Conservation (phyloP, 2,113 vertebrate species). For the Polypterus senegalus region DNA sequence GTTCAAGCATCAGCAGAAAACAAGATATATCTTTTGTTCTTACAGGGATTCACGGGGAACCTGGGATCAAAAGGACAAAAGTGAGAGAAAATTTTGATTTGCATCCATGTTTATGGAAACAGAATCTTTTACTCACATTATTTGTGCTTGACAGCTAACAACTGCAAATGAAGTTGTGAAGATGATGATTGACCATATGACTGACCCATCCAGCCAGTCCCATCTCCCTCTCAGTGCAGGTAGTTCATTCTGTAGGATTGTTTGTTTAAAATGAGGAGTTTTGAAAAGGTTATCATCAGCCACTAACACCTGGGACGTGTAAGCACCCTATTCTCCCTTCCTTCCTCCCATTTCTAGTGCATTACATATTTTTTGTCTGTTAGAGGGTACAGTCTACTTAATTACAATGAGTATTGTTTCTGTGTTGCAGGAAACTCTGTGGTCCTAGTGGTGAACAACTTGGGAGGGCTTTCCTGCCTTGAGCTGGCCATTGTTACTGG, state of each 20-base stretch:
- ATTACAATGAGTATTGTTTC: conserved; percentile 4
- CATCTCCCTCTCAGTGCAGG: conserved; percentile 55
- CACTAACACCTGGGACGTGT: neutral
- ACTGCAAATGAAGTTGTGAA: conserved; percentile 61
- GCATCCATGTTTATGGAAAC: too few relatives aligned
- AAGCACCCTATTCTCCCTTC: too few relatives aligned
- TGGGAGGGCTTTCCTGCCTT: conserved; percentile 80
- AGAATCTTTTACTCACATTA: neutral
- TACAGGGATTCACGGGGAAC: conserved; percentile 86
- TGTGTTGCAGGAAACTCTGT: conserved; percentile 52
- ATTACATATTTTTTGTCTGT: too few relatives aligned
- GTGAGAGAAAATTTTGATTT: conserved; percentile 30
- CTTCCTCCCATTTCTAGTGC: too few relatives aligned
- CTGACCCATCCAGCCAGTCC: conserved; percentile 54
- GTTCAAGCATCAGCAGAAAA: too few relatives aligned
- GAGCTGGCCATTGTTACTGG: conserved; percentile 72
- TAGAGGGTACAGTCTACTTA: too few relatives aligned
- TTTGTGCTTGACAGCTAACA: conserved; percentile 43
- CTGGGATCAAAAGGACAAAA: conserved; percentile 74
- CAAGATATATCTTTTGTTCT: neutral
- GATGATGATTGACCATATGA: conserved; percentile 80
- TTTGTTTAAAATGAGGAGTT: neutral
- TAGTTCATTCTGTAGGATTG: conserved; percentile 20
- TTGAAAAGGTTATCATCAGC: neutral
- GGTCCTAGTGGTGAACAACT: conserved; percentile 81